Conservation (phyloP, 2,888 invertebrate genomes). For the Epinotia ramella region DNA sequence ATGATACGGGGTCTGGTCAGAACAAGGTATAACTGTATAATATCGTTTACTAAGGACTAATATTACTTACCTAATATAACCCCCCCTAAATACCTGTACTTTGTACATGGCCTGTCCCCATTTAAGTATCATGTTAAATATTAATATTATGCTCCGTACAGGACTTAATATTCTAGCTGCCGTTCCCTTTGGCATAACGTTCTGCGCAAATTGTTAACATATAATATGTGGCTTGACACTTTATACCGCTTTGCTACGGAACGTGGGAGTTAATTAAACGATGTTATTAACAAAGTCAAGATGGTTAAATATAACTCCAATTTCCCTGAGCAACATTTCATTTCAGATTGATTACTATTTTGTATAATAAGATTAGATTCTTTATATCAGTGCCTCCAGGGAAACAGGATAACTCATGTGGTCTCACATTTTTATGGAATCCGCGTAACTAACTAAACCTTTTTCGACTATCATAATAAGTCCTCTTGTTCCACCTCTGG, state of each 20-base stretch:
- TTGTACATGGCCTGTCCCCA: background rate
- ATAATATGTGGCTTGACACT: background rate
- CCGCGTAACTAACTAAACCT: too few species aligned
- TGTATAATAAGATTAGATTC: too few species aligned
- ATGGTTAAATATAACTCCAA: background rate
- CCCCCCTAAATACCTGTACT: background rate
- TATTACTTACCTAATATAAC: background rate
- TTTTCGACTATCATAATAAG: too few species aligned
- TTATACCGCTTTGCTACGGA: background rate
- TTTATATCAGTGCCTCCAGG: too few species aligned
- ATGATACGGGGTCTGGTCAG: too few species aligned
- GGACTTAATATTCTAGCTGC: background rate
- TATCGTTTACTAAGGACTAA: background rate
- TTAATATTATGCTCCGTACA: background rate
- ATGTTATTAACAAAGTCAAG: background rate
- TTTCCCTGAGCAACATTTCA: background rate
- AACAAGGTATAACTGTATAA: background rate
- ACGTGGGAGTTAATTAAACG: conserved; percentile 15
- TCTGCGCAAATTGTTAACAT: conserved; percentile 2
- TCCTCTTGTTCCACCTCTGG: too few species aligned
- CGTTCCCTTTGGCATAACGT: background rate
- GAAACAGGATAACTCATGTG: too few species aligned
- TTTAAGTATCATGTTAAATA: background rate
- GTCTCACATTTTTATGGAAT: too few species aligned
- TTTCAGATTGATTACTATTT: background rate